phyloP scores from a whole-genome alignment of 2,113 vertebrate species.

The Podarcis cretensis region DNA sequence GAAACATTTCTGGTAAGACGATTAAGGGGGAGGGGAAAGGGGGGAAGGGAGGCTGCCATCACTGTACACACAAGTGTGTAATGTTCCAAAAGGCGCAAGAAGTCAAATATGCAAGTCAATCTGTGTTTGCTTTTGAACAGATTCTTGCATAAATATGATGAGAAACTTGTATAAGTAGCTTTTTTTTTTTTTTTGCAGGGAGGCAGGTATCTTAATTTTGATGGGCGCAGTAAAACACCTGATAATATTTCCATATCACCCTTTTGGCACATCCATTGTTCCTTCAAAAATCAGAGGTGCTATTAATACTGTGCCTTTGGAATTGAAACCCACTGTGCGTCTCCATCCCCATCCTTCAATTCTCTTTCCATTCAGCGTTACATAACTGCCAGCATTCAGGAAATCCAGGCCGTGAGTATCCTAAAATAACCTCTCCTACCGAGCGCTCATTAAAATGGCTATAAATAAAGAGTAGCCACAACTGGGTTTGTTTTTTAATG shows the following conservation, averaged over 20 bases:
- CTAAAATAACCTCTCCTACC: conserved; percentile 26
- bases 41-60: conserved; percentile 48
- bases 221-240: background rate
- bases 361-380: background rate
- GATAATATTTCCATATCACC: rapidly evolving
- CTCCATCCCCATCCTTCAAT: background rate
- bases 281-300: conserved; percentile 20
- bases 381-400: background rate
- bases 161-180: conserved; percentile 18
- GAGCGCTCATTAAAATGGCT: background rate
- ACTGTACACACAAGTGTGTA: conserved; percentile 63
- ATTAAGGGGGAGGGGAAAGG: conserved; percentile 66
- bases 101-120: conserved; percentile 48
- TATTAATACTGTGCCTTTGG: conserved; percentile 21
- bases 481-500: background rate
- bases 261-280: background rate
- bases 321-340: background rate
- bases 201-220: conserved; percentile 27
- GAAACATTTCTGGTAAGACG: conserved; percentile 75
- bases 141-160: conserved; percentile 4
- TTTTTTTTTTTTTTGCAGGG: background rate
- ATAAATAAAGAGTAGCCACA: conserved; percentile 5
- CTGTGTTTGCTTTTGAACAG: conserved; percentile 34
- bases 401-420: background rate
- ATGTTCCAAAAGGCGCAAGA: conserved; percentile 60